Percentiles rank a stretch among this genome's conserved stretches.
Evolutionary conservation across 2,113 vertebrate genomes (phyloP).

Genomic region (Cynoglossus semilaevis): DNA sequence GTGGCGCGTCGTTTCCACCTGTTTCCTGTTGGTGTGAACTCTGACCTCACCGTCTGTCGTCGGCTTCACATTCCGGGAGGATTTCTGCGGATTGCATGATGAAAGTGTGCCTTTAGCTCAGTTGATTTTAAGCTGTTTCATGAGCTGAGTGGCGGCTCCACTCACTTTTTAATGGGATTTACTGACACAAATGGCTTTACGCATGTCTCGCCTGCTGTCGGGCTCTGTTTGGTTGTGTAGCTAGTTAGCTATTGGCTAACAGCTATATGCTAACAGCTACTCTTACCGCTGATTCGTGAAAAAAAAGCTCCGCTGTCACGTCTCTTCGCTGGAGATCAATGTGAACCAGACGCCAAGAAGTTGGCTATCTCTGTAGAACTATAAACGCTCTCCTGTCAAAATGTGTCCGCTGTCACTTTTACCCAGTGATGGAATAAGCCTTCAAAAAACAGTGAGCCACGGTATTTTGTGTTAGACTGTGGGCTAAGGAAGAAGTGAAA

Average conservation of each 20-base stretch:
- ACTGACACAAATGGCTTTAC: neutral
- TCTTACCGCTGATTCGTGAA: slow-evolving; percentile 3
- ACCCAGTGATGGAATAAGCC: slow-evolving; percentile 6
- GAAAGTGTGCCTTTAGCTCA: slow-evolving; percentile 5
- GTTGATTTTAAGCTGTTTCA: neutral
- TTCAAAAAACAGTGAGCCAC: neutral
- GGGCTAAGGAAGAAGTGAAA: neutral
- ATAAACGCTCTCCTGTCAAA: slow-evolving; percentile 7
- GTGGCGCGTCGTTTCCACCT: slow-evolving; percentile 14
- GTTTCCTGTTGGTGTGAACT: slow-evolving; percentile 24
- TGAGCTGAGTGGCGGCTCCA: neutral
- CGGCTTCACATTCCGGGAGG: slow-evolving; percentile 19
- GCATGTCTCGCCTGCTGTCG: slow-evolving; percentile 1
- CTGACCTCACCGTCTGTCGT: slow-evolving; percentile 33
- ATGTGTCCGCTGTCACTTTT: slow-evolving; percentile 26
- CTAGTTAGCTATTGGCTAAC: slow-evolving; percentile 36
- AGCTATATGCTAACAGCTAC: slow-evolving; percentile 11
- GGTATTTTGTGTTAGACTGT: neutral
- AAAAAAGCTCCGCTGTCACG: too few relatives aligned
- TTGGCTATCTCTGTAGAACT: neutral
- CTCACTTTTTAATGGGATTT: neutral
- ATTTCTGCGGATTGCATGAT: slow-evolving; percentile 25
- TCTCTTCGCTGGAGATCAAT: neutral
- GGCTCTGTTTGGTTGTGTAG: slow-evolving; percentile 59
- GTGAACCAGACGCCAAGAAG: slow-evolving; percentile 10